Base-by-base conservation (phyloP, 2,888 invertebrate genomes). In the Notodonta ziczac region DNA sequence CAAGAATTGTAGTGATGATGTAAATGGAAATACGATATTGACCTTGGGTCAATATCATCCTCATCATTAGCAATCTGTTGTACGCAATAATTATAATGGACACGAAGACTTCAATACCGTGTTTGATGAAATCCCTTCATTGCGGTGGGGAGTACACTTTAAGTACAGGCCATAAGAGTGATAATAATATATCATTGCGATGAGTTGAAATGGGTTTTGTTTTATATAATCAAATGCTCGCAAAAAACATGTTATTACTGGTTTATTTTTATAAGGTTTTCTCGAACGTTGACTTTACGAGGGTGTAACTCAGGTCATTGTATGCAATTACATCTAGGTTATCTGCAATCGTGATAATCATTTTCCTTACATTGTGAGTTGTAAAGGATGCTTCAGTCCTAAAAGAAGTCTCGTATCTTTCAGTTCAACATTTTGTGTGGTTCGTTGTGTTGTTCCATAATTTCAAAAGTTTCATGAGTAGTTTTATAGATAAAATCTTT, bases 281-380 rank as follows among this genome's bases (percentile, higher is more conserved):
- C 46, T 13, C 46, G 13, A 46, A n/a, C 39, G 16, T 50, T 50
- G 50, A 50, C 16, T 13, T 13, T 13, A 53, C 53, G 13, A 35
- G 35, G 35, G 53, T 53, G 61, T 62, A 62, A 52, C 57, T 51
- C 13, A 48, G 24, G 35, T 24, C 57, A 56, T 52, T 53, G 7
- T 35, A 6, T 53, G 53, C 35, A 53, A 55, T 40, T 40, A 40
- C 40, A 39, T 14, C 13, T 35, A 35, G 57, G 57, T 35, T 50
- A 57, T 44, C 44, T 59, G 55, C 14, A 9, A 55, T 52, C 12
- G 57, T 52, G 56, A 64, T 59, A 57, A 39, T 46, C 14, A 54
- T 78, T 77, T 78, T 73, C 77, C 74, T 78, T 60, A 63, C 63
- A 73, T 70, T 74, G 63, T 69, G 55, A 14, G 10, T 51, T 56